Conservation (phyloP, 2,797 vertebrate genomes). For the Loriculus beryllinus region DNA sequence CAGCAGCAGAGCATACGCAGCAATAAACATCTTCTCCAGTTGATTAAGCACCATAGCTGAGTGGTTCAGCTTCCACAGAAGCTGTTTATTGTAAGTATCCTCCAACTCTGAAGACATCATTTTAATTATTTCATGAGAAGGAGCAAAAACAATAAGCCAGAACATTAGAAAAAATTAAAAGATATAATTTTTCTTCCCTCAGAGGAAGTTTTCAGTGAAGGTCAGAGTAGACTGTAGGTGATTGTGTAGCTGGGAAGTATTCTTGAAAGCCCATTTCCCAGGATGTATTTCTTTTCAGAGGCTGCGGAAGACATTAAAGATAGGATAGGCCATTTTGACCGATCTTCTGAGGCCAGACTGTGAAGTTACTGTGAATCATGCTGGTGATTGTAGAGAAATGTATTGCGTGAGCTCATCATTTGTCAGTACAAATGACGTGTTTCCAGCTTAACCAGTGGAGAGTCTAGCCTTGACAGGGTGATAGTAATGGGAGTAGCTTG, state of each 20-base stretch:
- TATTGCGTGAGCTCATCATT: background rate
- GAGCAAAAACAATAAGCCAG: constrained; percentile 43
- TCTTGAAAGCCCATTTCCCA: background rate
- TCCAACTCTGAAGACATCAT: constrained; percentile 45
- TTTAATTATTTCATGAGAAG: constrained; percentile 64
- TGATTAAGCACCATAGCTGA: constrained; percentile 47
- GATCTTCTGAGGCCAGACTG: constrained; percentile 31
- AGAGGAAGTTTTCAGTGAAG: constrained; percentile 45
- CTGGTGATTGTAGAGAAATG: background rate
- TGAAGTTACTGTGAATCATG: constrained; percentile 38
- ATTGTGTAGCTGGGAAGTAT: background rate
- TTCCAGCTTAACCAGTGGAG: constrained; percentile 16
- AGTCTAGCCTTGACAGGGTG: background rate
- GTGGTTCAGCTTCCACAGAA: constrained; percentile 22
- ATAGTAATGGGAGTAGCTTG: background rate
- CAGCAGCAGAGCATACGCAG: constrained; percentile 36
- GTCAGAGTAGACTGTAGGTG: constrained; percentile 19
- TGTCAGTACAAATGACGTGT: background rate
- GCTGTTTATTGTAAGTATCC: constrained; percentile 24
- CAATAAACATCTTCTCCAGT: constrained; percentile 49
- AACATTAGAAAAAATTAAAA: constrained; percentile 49
- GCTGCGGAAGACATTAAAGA: constrained; percentile 20
- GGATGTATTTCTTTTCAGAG: background rate
- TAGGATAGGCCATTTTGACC: background rate
- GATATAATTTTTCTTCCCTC: constrained; percentile 45